Evolutionary conservation across 2,888 invertebrate genomes (phyloP).

Genomic region (Bhutanitis thaidina): DNA sequence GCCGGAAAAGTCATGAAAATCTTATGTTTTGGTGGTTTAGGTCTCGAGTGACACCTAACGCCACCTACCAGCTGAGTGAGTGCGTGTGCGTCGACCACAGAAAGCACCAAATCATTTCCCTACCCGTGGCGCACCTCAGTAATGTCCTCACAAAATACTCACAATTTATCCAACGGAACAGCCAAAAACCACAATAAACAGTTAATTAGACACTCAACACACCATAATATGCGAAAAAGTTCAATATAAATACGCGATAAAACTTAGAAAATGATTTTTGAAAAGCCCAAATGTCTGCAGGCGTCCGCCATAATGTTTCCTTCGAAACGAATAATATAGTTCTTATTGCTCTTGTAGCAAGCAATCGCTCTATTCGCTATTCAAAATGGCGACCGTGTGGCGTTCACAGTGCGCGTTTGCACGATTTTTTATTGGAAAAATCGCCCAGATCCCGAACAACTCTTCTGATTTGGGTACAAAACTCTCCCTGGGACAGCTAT

Average conservation of each 20-base stretch:
- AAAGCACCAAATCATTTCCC: conserved; percentile 81
- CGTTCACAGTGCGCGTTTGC: conserved; percentile 75
- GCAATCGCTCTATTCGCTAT: conserved; percentile 79
- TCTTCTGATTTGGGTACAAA: conserved; percentile 65
- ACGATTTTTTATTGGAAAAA: conserved; percentile 73
- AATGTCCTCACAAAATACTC: conserved; percentile 78
- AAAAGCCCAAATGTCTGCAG: conserved; percentile 79
- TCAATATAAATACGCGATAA: conserved; percentile 78
- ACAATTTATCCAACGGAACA: conserved; percentile 70
- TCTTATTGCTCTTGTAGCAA: conserved; percentile 80
- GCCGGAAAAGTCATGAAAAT: conserved; percentile 79
- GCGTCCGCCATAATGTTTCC: conserved; percentile 81
- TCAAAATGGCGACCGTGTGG: conserved; percentile 80
- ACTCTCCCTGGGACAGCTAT: conserved; percentile 60
- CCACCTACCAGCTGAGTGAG: conserved; percentile 77
- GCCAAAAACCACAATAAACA: conserved; percentile 76
- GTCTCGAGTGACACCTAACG: conserved; percentile 68
- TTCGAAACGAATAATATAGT: conserved; percentile 81
- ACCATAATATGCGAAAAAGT: conserved; percentile 79
- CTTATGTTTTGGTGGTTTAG: conserved; percentile 65
- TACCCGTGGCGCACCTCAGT: conserved; percentile 79
- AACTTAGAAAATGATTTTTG: conserved; percentile 80
- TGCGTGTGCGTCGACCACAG: conserved; percentile 78
- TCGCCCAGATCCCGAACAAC: conserved; percentile 70
- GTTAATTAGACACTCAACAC: conserved; percentile 71